These are phyloP conservation scores for Sciurus niger DNA, from an alignment of 2,113 vertebrate genomes.

Conservation along the genomic window DNA sequence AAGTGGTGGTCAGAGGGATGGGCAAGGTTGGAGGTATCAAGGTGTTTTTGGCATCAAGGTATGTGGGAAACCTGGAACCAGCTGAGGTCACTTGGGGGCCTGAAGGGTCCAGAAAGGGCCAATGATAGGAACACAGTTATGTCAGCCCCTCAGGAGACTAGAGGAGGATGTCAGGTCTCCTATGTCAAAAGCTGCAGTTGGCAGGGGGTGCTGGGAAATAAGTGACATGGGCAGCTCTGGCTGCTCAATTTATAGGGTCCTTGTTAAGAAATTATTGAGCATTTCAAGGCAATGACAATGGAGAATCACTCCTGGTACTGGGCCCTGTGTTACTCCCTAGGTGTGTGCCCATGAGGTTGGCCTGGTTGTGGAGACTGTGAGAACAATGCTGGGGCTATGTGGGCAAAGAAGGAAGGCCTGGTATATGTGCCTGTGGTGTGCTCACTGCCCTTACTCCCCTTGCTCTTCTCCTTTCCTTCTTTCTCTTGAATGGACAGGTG, in stretches of 20 bases:
- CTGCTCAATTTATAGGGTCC: background rate
- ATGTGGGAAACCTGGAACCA: background rate
- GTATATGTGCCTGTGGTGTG: rapidly evolving
- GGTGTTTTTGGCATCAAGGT: background rate
- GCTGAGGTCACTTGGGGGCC: background rate
- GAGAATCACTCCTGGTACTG: background rate
- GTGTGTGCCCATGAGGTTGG: background rate
- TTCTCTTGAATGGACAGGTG: background rate
- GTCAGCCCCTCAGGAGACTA: background rate
- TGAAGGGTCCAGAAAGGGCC: background rate
- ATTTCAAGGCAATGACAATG: background rate
- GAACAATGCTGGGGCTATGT: background rate
- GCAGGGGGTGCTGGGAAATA: background rate
- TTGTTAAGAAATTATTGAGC: background rate
- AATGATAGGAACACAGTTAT: background rate
- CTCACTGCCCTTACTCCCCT: rapidly evolving
- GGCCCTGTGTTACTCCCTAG: background rate
- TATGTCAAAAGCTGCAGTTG: rapidly evolving
- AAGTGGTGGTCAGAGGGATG: background rate
- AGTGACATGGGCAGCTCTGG: background rate
- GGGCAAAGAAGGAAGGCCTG: background rate
- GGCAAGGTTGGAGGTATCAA: background rate
- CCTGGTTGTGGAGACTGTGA: rapidly evolving
- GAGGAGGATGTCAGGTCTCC: background rate
- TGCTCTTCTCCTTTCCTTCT: too few species aligned